Base-by-base conservation (phyloP, 2,797 vertebrate genomes). In the Anniella stebbinsi region DNA sequence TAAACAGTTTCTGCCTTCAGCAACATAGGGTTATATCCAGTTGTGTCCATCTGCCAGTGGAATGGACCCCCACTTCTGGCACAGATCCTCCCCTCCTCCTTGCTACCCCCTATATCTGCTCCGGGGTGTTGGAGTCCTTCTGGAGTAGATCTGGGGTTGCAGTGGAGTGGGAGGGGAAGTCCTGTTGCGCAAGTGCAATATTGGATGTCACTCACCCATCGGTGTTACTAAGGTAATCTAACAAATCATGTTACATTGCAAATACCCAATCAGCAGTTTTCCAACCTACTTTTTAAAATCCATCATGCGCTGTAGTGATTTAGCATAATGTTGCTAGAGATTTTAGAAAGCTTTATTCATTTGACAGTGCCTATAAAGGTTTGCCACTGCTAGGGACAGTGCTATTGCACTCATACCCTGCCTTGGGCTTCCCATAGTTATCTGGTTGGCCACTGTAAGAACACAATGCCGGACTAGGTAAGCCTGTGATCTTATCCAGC, bases 271-370 rank as follows among this genome's bases (percentile, higher is more conserved):
- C 9, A 84, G 66, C 0, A 5, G 38, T 84, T 92, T 84, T 36
- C 81, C 77, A 3, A 83, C 30, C 2, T 11, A 80, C 57, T 38
- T 87, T 86, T 84, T 21, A 63, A 82, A 94, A 85, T 2, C 18
- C 28, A 57, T 28, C 23, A 76, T 78, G 87, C 82, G 9, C 86
- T 70, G 10, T 0, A 45, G 60, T 86, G 54, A 0, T 45, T 87
- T 21, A 80, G 87, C 63, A 73, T 11, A 41, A 60, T 77, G 12
- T 30, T 0, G 18, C 2, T 10, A 72, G 75, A 28, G 18, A 89
- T 70, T 70, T 54, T 36, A 69, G 25, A 81, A 80, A 80, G 45
- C 66, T 30, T 66, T 36, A n/a, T 7, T n/a, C 4, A 45, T 30
- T n/a, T 87, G 67, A n/a, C 38, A 76, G 30, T 77, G n/a, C 51